A percentile compares a stretch with the other conserved stretches of the same genome.
Evolutionary conservation across 2,797 vertebrate genomes (phyloP).

Genomic region (Pygocentrus nattereri): DNA sequence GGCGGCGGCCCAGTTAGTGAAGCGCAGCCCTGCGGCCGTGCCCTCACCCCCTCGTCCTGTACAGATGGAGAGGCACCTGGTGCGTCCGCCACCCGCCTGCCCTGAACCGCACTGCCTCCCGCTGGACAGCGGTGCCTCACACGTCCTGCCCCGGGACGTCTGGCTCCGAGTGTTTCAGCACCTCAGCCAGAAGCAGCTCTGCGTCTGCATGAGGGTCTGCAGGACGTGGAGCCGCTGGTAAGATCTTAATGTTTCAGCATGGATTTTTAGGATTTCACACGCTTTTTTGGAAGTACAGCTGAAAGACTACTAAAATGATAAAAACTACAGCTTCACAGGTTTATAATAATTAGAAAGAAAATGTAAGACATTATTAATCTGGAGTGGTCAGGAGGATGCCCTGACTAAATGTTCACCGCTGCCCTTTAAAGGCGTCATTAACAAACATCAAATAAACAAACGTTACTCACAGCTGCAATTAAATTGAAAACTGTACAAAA

Average conservation of each 20-base stretch:
- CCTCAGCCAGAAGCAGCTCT: conserved; percentile 88
- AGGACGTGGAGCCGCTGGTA: conserved; percentile 94
- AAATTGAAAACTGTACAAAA: no score
- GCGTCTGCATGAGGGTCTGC: conserved; percentile 93
- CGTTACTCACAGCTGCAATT: no score
- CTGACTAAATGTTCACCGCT: not conserved
- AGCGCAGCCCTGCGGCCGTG: conserved; percentile 84
- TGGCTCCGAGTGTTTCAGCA: conserved; percentile 90
- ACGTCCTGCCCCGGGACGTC: conserved; percentile 86
- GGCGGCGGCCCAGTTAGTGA: conserved; percentile 76
- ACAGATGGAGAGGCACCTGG: conserved; percentile 91
- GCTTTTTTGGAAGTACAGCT: no score
- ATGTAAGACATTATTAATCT: no score
- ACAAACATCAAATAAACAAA: no score
- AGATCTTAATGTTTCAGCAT: conserved; percentile 57
- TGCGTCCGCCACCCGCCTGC: conserved; percentile 88
- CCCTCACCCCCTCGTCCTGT: conserved; percentile 86
- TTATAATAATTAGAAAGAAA: no score
- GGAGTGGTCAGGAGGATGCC: no score
- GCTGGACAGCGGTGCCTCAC: conserved; percentile 86
- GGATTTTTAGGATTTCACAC: no score
- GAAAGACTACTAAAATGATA: no score
- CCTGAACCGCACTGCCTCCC: conserved; percentile 90
- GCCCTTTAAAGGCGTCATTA: no score
- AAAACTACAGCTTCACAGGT: no score